Percentiles rank a stretch among this genome's conserved stretches.
Evolutionary conservation across 2,113 vertebrate species (phyloP).

Genomic region (Nanorana parkeri): DNA sequence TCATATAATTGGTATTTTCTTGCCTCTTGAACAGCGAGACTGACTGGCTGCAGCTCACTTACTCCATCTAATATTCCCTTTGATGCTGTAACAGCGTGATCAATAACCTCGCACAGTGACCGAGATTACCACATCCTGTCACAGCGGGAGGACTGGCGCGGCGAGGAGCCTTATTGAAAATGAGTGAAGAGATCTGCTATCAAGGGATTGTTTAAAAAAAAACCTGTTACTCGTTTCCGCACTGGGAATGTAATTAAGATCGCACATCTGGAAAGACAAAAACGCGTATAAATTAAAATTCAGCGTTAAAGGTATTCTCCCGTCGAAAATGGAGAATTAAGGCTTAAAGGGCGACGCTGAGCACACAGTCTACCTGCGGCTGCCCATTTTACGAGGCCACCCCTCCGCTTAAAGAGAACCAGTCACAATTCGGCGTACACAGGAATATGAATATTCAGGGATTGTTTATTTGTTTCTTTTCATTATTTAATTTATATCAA

Average conservation of each 20-base stretch:
- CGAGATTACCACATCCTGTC: slow-evolving; percentile 17
- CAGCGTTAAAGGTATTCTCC: too few relatives aligned
- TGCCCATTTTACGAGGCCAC: too few relatives aligned
- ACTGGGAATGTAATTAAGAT: background rate
- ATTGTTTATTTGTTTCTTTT: too few relatives aligned
- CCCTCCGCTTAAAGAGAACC: too few relatives aligned
- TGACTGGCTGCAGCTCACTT: background rate
- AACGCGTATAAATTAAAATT: too few relatives aligned
- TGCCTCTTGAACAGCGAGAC: slow-evolving; percentile 10
- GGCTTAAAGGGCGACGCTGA: too few relatives aligned
- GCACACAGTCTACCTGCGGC: too few relatives aligned
- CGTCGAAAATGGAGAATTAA: too few relatives aligned
- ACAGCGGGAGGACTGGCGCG: background rate
- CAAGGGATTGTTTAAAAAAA: slow-evolving; percentile 33
- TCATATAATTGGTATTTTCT: slow-evolving; percentile 35
- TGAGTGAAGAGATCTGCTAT: background rate
- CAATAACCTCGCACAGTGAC: slow-evolving; percentile 12
- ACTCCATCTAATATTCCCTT: slow-evolving; percentile 44
- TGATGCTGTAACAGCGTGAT: slow-evolving; percentile 38
- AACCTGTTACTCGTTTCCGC: background rate
- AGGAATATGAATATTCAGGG: too few relatives aligned
- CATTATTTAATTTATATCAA: too few relatives aligned
- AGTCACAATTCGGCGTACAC: too few relatives aligned
- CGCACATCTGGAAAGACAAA: background rate
- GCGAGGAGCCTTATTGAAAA: background rate